phyloP scores from a whole-genome alignment of 1,140 invertebrate genomes.

The Macrocentrus cingulum region DNA sequence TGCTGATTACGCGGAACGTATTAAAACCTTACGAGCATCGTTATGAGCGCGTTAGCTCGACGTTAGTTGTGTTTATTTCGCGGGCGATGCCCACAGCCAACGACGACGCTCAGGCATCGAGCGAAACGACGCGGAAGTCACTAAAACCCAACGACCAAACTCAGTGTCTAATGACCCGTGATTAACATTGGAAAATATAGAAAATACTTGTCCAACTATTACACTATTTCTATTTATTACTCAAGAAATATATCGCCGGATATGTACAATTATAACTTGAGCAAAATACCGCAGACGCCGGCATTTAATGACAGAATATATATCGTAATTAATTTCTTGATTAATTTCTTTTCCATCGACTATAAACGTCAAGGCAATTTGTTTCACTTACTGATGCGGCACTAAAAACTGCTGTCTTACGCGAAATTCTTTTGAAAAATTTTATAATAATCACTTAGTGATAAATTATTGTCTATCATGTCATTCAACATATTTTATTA shows the following conservation, averaged over 20 bases:
- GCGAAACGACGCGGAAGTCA: conserved; percentile 11
- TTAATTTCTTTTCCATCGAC: too few species aligned
- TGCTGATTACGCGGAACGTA: conserved; percentile 28
- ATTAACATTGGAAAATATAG: background rate
- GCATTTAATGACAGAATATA: too few species aligned
- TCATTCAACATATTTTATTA: too few species aligned
- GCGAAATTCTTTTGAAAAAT: too few species aligned
- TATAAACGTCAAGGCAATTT: too few species aligned
- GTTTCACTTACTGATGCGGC: too few species aligned
- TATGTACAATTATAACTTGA: background rate
- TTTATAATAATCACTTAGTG: too few species aligned
- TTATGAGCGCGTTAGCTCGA: conserved; percentile 20
- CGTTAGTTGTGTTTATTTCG: conserved; percentile 16
- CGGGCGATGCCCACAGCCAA: conserved; percentile 11
- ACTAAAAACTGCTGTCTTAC: too few species aligned
- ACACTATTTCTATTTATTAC: background rate
- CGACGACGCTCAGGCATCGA: background rate
- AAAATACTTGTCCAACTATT: background rate
- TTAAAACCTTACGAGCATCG: conserved; percentile 28
- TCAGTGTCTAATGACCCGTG: background rate
- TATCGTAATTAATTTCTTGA: too few species aligned
- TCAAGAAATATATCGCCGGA: background rate
- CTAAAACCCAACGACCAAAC: conserved; percentile 6
- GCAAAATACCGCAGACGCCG: too few species aligned
- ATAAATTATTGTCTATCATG: too few species aligned